Percentiles rank a stretch among this genome's conserved stretches.
These are phyloP conservation scores for Linyphia triangularis DNA, from an alignment of 2,888 invertebrate genomes.

Conservation along the genomic window DNA sequence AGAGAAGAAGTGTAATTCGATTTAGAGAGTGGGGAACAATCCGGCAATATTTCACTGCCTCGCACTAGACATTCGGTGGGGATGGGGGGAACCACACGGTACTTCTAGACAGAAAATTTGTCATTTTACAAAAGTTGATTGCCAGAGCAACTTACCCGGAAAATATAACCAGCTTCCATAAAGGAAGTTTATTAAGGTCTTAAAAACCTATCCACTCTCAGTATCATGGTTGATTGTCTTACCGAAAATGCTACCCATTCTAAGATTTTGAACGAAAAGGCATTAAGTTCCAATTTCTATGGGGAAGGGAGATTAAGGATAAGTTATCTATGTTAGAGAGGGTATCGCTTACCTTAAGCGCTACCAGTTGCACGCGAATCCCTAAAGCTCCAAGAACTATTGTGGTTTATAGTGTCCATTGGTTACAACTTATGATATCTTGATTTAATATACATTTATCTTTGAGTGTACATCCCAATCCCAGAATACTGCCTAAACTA, in stretches of 20 bases:
- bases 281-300: neutral
- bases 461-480: no score
- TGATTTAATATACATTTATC: no score
- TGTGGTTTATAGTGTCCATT: neutral
- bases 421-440: no score
- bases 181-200: slow-evolving; percentile 37
- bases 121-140: slow-evolving; percentile 38
- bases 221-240: neutral
- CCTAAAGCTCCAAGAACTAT: neutral
- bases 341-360: neutral
- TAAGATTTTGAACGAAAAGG: neutral
- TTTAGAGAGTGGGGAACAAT: slow-evolving; percentile 46
- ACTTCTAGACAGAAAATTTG: slow-evolving; percentile 30
- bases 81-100: neutral
- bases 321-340: neutral
- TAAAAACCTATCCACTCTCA: neutral
- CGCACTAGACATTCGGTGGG: neutral
- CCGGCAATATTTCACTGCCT: slow-evolving; percentile 66
- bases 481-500: no score
- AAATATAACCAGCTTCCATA: slow-evolving; percentile 29
- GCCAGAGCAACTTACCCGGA: slow-evolving; percentile 20
- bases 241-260: neutral
- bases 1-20: slow-evolving; percentile 58
- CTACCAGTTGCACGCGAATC: neutral
- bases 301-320: neutral